A percentile compares a stretch with the other conserved stretches of the same genome.
Conservation (phyloP, 2,888 invertebrate species). For the Drosophila siamana region DNA sequence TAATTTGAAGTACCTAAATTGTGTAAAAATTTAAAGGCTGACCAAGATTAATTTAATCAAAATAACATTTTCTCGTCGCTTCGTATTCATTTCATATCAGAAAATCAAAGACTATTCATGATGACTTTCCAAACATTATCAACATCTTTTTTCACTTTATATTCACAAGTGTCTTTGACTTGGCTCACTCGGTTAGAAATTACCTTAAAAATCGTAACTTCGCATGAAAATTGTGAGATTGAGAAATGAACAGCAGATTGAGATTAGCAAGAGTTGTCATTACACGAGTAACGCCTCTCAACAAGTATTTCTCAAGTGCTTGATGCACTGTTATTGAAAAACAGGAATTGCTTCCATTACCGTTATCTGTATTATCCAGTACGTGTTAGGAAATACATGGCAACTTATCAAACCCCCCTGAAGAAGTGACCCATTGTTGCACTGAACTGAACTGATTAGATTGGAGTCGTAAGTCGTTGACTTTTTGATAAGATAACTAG, state of each 20-base stretch:
- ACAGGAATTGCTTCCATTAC: background rate
- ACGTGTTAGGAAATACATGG: background rate
- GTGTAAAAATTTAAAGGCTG: background rate
- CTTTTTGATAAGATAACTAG: conserved; percentile 16
- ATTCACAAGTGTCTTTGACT: background rate
- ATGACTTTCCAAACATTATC: background rate
- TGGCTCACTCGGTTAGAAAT: background rate
- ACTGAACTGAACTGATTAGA: conserved; percentile 36
- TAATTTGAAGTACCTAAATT: too few relatives aligned
- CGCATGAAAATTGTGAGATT: background rate
- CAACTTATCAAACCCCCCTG: conserved; percentile 23
- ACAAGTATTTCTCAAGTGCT: background rate
- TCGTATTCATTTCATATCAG: background rate
- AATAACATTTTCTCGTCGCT: background rate
- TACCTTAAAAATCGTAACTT: background rate
- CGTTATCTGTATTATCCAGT: background rate
- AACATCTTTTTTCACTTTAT: background rate
- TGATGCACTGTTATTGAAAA: background rate
- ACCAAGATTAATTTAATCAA: background rate
- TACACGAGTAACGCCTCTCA: background rate
- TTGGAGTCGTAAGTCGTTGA: conserved; percentile 24
- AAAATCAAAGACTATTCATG: background rate
- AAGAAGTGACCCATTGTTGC: conserved; percentile 19
- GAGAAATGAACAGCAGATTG: background rate
- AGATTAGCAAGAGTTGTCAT: background rate